These are phyloP conservation scores for Erebia ligea DNA, from an alignment of 2,888 invertebrate species.

Conservation along the genomic window DNA sequence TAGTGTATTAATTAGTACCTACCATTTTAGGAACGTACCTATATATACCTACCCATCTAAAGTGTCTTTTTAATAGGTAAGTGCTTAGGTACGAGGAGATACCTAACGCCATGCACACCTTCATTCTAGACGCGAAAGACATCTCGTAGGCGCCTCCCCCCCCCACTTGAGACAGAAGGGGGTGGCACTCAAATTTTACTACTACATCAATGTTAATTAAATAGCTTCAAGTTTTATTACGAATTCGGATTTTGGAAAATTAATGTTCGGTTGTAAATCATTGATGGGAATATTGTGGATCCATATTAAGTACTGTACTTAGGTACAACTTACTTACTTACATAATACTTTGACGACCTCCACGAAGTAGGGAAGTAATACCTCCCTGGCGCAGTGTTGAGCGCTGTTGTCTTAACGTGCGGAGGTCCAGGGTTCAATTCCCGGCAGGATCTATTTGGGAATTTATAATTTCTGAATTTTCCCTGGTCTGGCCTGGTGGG, in stretches of 20 bases:
- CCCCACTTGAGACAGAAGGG: slow-evolving; percentile 67
- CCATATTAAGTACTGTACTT: neutral
- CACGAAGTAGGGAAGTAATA: too few relatives aligned
- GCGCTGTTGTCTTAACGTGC: too few relatives aligned
- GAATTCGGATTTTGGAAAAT: slow-evolving; percentile 7
- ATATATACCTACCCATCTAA: too few relatives aligned
- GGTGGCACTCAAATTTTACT: slow-evolving; percentile 66
- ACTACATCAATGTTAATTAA: slow-evolving; percentile 55
- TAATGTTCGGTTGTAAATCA: neutral
- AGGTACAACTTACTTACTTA: neutral
- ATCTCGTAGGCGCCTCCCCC: slow-evolving; percentile 7
- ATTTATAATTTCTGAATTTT: too few relatives aligned
- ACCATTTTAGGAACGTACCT: too few relatives aligned
- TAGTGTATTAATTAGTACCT: too few relatives aligned
- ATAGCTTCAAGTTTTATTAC: slow-evolving; percentile 49
- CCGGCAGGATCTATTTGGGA: too few relatives aligned
- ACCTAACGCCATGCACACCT: slow-evolving; percentile 12
- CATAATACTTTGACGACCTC: too few relatives aligned
- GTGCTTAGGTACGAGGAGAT: slow-evolving; percentile 23
- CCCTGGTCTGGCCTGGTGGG: too few relatives aligned
- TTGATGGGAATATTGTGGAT: neutral
- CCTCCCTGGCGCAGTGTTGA: too few relatives aligned
- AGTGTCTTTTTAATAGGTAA: too few relatives aligned
- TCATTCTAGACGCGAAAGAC: slow-evolving; percentile 49
- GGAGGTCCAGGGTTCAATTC: too few relatives aligned